Percentiles rank a stretch among this genome's conserved stretches.
Evolutionary conservation across 2,113 vertebrate genomes (phyloP).

Genomic region (Menidia beryllina): DNA sequence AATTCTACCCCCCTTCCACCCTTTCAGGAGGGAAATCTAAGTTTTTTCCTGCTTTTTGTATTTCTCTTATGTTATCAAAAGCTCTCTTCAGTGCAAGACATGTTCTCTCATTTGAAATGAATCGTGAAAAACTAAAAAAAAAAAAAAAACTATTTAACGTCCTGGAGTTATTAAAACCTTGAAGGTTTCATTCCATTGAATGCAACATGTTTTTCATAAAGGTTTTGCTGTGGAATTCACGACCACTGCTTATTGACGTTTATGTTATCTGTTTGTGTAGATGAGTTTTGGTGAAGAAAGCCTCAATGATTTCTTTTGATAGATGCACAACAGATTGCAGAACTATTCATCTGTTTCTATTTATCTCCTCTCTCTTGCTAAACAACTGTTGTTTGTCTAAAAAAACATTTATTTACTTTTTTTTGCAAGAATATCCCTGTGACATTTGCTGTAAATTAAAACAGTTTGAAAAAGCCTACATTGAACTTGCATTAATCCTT

Average conservation of each 20-base stretch:
- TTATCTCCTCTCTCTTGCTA: slow-evolving; percentile 17
- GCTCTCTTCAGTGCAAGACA: slow-evolving; percentile 28
- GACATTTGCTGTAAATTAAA: slow-evolving; percentile 9
- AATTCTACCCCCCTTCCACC: not conserved
- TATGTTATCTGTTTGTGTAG: slow-evolving; percentile 34
- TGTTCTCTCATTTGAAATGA: slow-evolving; percentile 42
- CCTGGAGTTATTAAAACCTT: slow-evolving; percentile 57
- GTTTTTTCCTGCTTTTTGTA: slow-evolving; percentile 6
- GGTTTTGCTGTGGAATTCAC: slow-evolving; percentile 34
- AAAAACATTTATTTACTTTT: not conserved
- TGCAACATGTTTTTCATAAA: slow-evolving; percentile 21
- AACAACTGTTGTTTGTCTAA: slow-evolving; percentile 6
- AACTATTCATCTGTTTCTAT: slow-evolving; percentile 50
- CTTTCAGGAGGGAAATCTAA: slow-evolving; percentile 16
- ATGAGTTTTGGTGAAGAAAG: slow-evolving; percentile 39
- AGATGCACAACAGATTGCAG: slow-evolving; percentile 7
- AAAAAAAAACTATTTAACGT: slow-evolving; percentile 26
- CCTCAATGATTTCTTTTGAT: slow-evolving; percentile 58
- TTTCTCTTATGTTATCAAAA: slow-evolving; percentile 31
- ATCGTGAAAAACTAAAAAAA: slow-evolving; percentile 17
- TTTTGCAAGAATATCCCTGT: slow-evolving; percentile 23
- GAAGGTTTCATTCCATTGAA: slow-evolving; percentile 38
- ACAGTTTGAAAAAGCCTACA: not conserved
- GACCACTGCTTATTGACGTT: slow-evolving; percentile 51
- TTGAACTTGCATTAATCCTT: slow-evolving; percentile 16